Conservation (phyloP, 2,888 invertebrate genomes). For the Dasypolia templi region DNA sequence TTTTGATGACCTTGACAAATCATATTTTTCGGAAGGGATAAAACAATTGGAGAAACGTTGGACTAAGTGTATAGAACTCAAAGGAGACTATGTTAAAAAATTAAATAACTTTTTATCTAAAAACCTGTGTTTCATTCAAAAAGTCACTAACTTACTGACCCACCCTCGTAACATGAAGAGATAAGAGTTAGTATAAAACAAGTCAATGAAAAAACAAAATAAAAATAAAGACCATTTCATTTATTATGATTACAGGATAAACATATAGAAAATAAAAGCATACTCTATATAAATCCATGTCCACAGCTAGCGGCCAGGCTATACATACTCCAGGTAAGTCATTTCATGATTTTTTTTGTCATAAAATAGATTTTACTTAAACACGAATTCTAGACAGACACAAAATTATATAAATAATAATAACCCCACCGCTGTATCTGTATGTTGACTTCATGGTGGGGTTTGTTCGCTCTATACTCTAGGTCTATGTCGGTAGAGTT, state of each 20-base stretch:
- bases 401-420: conserved; percentile 56
- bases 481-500: no score
- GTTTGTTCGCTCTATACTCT: no score
- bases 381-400: conserved; percentile 50
- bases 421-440: no score
- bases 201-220: conserved; percentile 16
- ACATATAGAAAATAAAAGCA: conserved; percentile 77
- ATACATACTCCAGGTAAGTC: conserved; percentile 52
- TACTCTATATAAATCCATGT: conserved; percentile 64
- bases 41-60: no score
- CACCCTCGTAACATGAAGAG: not conserved
- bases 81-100: no score
- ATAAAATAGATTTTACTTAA: conserved; percentile 49
- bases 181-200: not conserved
- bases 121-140: no score
- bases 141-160: no score
- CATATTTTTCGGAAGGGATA: no score
- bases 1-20: no score
- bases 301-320: conserved; percentile 44
- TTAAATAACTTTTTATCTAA: no score
- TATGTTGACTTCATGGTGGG: no score
- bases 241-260: conserved; percentile 78
- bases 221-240: conserved; percentile 70
- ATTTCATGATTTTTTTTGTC: conserved; percentile 63
- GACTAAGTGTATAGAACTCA: no score